A percentile compares a stretch with the other conserved stretches of the same genome.
Evolutionary conservation across 92 coral and sea anemone genomes (phyloP).

Genomic region (Virgularia gustaviana): DNA sequence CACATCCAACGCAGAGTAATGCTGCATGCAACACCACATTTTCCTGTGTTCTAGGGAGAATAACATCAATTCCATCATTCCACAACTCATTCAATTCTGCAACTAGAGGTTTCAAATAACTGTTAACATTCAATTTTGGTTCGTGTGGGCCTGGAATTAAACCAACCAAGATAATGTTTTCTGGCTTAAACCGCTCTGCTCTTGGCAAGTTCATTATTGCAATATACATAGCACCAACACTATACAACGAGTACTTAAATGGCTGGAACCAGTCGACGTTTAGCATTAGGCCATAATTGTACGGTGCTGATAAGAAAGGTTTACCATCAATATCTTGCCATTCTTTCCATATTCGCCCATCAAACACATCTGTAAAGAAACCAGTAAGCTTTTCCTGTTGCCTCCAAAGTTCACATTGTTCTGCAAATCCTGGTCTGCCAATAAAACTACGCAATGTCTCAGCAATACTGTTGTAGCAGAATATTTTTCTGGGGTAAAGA

Average conservation of each 20-base stretch:
- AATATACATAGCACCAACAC: slow-evolving; percentile 62
- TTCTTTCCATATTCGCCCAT: slow-evolving; percentile 42
- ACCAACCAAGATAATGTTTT: slow-evolving; percentile 62
- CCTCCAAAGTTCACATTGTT: slow-evolving; percentile 59
- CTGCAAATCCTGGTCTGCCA: slow-evolving; percentile 49
- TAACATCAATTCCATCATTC: slow-evolving; percentile 45
- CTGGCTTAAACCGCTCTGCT: slow-evolving; percentile 54
- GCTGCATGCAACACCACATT: slow-evolving; percentile 21
- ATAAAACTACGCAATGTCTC: slow-evolving; percentile 43
- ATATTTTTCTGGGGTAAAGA: slow-evolving; percentile 59
- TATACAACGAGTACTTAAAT: too few relatives aligned
- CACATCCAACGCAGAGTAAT: slow-evolving; percentile 56
- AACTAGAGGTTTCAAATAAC: slow-evolving; percentile 41
- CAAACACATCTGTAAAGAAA: slow-evolving; percentile 61
- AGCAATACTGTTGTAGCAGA: slow-evolving; percentile 54
- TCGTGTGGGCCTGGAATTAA: slow-evolving; percentile 66
- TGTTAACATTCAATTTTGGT: slow-evolving; percentile 49
- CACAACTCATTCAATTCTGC: slow-evolving; percentile 46
- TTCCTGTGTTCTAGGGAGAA: background rate
- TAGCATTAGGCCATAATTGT: slow-evolving; percentile 32
- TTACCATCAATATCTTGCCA: slow-evolving; percentile 25
- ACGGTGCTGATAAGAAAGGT: slow-evolving; percentile 11
- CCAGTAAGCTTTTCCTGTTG: slow-evolving; percentile 45
- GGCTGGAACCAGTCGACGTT: too few relatives aligned
- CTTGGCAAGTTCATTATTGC: slow-evolving; percentile 65